Percentiles rank a stretch among this genome's conserved stretches.
Conservation (phyloP, 2,113 vertebrate genomes). For the Condylura cristata region DNA sequence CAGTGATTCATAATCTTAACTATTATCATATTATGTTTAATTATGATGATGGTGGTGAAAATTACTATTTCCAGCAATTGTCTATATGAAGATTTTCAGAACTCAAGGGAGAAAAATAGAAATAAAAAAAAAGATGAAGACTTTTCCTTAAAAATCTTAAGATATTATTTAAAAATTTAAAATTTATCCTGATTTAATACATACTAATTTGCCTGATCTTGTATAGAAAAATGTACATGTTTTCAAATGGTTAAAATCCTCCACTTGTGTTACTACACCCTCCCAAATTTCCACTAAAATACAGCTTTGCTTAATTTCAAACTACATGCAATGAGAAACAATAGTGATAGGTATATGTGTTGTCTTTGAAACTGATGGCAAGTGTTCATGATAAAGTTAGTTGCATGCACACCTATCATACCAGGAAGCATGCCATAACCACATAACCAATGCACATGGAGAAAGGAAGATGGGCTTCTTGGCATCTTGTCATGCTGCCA, state of each 20-base stretch:
- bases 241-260: background rate
- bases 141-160: background rate
- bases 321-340: background rate
- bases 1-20: constrained; percentile 61
- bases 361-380: background rate
- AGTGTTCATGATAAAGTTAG: background rate
- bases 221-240: background rate
- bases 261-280: background rate
- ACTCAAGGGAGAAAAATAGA: background rate
- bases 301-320: background rate
- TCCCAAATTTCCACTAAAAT: background rate
- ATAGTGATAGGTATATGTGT: background rate
- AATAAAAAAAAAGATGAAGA: background rate
- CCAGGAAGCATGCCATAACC: background rate
- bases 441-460: background rate
- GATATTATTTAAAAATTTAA: background rate
- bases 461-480: background rate
- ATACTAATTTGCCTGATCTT: background rate
- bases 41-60: constrained; percentile 52
- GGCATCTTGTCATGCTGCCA: background rate
- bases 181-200: background rate
- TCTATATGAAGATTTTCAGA: constrained; percentile 37
- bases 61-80: constrained; percentile 50
- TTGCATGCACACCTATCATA: background rate
- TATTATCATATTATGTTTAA: constrained; percentile 68